A percentile compares a stretch with the other conserved stretches of the same genome.
Evolutionary conservation across 2,888 invertebrate species (phyloP).

Genomic region (Diabrotica balteata): DNA sequence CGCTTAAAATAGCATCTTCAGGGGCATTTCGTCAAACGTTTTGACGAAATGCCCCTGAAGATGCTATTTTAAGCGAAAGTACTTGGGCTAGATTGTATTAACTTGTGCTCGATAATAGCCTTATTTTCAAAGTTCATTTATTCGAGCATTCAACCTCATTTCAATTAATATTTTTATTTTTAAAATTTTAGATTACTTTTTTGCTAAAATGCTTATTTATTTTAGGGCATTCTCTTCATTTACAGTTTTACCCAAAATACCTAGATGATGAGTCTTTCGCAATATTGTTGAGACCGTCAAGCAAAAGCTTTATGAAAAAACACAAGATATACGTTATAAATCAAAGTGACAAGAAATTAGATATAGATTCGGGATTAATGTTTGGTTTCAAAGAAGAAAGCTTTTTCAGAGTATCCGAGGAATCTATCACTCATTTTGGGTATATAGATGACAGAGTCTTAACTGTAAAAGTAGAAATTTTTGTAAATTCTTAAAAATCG

Average conservation of each 20-base stretch:
- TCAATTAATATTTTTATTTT: too few species aligned
- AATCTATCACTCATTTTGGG: constrained; percentile 10
- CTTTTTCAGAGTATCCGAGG: constrained; percentile 46
- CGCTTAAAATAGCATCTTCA: too few species aligned
- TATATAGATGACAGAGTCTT: background rate
- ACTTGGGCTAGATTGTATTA: too few species aligned
- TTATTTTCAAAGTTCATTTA: too few species aligned
- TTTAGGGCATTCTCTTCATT: constrained; percentile 51
- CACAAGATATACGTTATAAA: constrained; percentile 55
- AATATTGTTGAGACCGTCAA: constrained; percentile 45
- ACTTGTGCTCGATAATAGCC: too few species aligned
- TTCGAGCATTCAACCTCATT: too few species aligned
- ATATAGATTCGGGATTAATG: constrained; percentile 45
- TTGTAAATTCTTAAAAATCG: constrained; percentile 4
- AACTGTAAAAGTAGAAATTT: constrained; percentile 18
- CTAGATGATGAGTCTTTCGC: constrained; percentile 44
- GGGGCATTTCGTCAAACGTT: too few species aligned
- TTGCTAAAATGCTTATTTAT: constrained; percentile 18
- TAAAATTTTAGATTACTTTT: background rate
- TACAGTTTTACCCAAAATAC: constrained; percentile 52
- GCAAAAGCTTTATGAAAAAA: constrained; percentile 48
- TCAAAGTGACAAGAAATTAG: constrained; percentile 20
- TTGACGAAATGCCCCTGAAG: too few species aligned
- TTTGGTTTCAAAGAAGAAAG: constrained; percentile 43
- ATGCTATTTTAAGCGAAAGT: too few species aligned